Evolutionary conservation across 2,113 vertebrate genomes (phyloP).

Genomic region (Callipepla squamata): DNA sequence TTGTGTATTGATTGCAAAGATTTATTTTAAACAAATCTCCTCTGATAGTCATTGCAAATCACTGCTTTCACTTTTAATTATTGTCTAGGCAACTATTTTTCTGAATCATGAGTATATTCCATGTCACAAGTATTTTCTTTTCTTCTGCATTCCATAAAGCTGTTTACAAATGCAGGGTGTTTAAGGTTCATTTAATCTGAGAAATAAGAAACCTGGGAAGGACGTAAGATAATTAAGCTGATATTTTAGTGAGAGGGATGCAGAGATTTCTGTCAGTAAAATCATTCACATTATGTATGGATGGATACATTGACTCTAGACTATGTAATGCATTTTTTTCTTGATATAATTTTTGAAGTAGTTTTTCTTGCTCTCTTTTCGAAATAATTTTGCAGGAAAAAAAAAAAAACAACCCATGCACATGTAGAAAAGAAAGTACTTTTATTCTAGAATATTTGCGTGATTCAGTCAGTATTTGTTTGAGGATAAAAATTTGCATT

Average conservation of each 20-base stretch:
- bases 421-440: not conserved
- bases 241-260: not conserved
- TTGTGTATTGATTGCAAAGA: not conserved
- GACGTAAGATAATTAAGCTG: not conserved
- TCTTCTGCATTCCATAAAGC: not conserved
- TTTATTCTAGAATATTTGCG: not conserved
- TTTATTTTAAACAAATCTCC: constrained; percentile 2
- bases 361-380: not conserved
- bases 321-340: not conserved
- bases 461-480: not conserved
- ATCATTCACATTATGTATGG: not conserved
- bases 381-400: not conserved
- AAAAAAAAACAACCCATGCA: too few relatives aligned
- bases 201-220: not conserved
- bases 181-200: not conserved
- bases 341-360: not conserved
- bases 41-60: not conserved
- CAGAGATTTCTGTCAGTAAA: not conserved
- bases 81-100: not conserved
- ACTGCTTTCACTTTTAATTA: not conserved
- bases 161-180: not conserved
- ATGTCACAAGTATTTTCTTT: not conserved
- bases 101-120: not conserved
- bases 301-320: not conserved
- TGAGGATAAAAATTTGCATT: not conserved